Evolutionary conservation across 2,888 invertebrate genomes (phyloP).

Genomic region (Drymonia ruficornis): DNA sequence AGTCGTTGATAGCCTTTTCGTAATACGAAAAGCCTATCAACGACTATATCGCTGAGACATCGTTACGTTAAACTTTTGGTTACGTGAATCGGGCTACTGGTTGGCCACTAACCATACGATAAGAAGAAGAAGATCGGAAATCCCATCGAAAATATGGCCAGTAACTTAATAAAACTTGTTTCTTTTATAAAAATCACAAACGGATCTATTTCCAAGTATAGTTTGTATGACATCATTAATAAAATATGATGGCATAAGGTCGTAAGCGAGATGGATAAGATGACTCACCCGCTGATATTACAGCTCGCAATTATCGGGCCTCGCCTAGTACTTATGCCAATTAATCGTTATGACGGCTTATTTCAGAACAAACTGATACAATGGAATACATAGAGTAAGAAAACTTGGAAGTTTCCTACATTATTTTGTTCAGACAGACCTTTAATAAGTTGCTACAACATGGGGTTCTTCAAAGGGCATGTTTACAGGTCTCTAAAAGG

Average conservation of each 20-base stretch:
- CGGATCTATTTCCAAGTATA: conserved; percentile 3
- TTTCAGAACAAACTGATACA: conserved; percentile 44
- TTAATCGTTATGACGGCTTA: conserved; percentile 73
- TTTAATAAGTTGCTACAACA: too few species aligned
- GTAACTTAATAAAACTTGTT: not conserved
- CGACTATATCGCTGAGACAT: too few species aligned
- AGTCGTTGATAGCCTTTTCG: too few species aligned
- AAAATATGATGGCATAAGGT: conserved; percentile 13
- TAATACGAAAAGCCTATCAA: too few species aligned
- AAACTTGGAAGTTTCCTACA: conserved; percentile 10
- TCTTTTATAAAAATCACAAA: not conserved
- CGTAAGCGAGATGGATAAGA: conserved; percentile 5
- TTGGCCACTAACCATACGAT: too few species aligned
- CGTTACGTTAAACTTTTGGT: too few species aligned
- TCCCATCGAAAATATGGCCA: too few species aligned
- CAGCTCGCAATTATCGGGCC: conserved; percentile 66
- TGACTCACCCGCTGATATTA: conserved; percentile 58
- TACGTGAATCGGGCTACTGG: too few species aligned
- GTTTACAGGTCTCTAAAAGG: too few species aligned
- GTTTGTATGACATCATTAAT: conserved; percentile 37
- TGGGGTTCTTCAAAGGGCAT: too few species aligned
- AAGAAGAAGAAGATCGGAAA: too few species aligned
- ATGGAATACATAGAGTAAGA: conserved; percentile 40
- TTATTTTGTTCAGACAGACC: too few species aligned
- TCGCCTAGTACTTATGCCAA: conserved; percentile 73